phyloP scores from a whole-genome alignment of 2,797 vertebrate genomes.

The Molothrus aeneus region DNA sequence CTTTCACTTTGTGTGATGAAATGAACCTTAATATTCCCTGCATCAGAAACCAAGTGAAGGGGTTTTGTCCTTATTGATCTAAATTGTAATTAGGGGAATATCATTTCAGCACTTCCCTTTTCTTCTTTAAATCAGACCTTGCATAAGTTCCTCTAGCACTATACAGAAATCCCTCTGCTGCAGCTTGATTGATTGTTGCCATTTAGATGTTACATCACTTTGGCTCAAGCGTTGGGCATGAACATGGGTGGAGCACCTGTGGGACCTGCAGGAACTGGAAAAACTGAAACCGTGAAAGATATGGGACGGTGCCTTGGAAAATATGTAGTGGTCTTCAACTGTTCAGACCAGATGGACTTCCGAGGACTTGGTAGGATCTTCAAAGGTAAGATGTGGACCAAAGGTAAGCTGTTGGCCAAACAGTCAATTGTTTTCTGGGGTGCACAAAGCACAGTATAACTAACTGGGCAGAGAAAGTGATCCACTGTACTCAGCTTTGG shows the following conservation, averaged over 20 bases:
- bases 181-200: background rate
- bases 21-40: background rate
- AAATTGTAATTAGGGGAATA: background rate
- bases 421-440: fast-evolving
- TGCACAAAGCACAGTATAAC: background rate
- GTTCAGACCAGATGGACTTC: slow-evolving; percentile 99
- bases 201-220: slow-evolving; percentile 93
- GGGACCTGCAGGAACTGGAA: slow-evolving; percentile 94
- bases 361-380: slow-evolving; percentile 95
- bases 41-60: background rate
- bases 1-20: background rate
- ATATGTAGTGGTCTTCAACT: slow-evolving; percentile 97
- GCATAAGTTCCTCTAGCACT: background rate
- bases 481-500: background rate
- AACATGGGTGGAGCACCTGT: slow-evolving; percentile 96
- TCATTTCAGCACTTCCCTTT: background rate
- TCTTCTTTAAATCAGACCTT: background rate
- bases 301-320: slow-evolving; percentile 97
- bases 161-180: background rate
- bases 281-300: slow-evolving; percentile 97
- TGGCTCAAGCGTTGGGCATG: slow-evolving; percentile 98
- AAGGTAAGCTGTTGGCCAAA: background rate
- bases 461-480: background rate
- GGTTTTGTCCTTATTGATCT: background rate
- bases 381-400: slow-evolving; percentile 83